A percentile compares a stretch with the other conserved stretches of the same genome.
These are phyloP conservation scores for Pogoniulus pusillus DNA, from an alignment of 2,797 vertebrate genomes.

Conservation along the genomic window DNA sequence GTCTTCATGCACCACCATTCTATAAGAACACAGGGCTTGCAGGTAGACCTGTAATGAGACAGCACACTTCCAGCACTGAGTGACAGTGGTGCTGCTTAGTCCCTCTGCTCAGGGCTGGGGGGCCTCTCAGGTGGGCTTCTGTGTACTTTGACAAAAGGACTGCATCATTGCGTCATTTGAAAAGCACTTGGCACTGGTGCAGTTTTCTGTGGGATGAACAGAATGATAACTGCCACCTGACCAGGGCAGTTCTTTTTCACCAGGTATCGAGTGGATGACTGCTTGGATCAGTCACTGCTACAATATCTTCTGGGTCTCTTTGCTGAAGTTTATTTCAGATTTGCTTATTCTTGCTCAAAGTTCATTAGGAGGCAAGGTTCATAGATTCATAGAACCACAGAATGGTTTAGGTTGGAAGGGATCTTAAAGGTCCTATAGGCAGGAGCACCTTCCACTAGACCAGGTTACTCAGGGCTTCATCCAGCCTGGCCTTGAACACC, in stretches of 20 bases:
- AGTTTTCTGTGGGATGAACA: background rate
- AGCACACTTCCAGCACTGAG: background rate
- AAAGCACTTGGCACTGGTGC: rapidly evolving
- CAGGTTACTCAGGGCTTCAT: too few species aligned
- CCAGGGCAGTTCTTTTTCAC: background rate
- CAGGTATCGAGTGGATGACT: background rate
- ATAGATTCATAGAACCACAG: too few species aligned
- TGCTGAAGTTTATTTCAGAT: background rate
- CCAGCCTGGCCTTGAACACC: too few species aligned
- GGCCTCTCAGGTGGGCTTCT: background rate
- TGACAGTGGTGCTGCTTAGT: background rate
- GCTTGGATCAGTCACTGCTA: background rate
- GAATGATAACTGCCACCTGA: background rate
- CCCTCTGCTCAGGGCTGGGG: background rate
- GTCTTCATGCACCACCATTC: background rate
- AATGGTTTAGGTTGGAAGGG: too few species aligned
- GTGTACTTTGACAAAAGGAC: background rate
- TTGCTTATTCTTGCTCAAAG: background rate
- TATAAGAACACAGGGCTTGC: background rate
- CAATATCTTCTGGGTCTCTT: background rate
- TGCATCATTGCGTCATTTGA: background rate
- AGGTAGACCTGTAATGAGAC: background rate
- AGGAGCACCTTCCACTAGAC: too few species aligned
- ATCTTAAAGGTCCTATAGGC: too few species aligned
- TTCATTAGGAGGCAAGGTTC: background rate